Conservation (phyloP, 2,113 vertebrate genomes). For the Hydrochoerus hydrochaeris region DNA sequence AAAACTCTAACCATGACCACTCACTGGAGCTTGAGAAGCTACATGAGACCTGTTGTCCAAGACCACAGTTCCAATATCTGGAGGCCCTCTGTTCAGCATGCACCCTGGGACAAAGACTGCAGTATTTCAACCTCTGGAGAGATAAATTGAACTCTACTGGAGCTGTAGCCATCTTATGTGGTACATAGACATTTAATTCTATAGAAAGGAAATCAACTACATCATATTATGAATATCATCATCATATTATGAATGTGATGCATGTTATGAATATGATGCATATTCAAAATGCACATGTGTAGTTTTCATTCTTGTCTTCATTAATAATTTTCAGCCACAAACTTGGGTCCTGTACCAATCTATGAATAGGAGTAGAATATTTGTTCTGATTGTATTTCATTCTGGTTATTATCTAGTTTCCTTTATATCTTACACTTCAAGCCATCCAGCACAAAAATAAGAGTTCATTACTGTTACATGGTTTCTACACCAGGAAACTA, state of each 20-base stretch:
- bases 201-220: no score
- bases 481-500: neutral
- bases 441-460: neutral
- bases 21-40: neutral
- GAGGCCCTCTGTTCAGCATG: neutral
- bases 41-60: neutral
- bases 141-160: no score
- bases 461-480: fast-evolving
- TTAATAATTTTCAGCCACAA: neutral
- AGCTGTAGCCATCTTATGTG: neutral
- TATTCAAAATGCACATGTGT: neutral
- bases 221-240: no score
- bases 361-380: neutral
- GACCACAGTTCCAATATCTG: neutral
- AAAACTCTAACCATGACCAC: no score
- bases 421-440: neutral
- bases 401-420: neutral
- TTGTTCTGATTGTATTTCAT: neutral
- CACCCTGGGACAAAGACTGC: neutral
- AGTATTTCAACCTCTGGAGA: neutral
- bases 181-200: neutral
- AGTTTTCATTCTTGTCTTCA: neutral
- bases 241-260: no score
- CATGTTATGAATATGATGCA: no score
- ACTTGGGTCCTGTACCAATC: neutral